Conservation (phyloP, 1,140 invertebrate species). For the Zaprionus africanus region DNA sequence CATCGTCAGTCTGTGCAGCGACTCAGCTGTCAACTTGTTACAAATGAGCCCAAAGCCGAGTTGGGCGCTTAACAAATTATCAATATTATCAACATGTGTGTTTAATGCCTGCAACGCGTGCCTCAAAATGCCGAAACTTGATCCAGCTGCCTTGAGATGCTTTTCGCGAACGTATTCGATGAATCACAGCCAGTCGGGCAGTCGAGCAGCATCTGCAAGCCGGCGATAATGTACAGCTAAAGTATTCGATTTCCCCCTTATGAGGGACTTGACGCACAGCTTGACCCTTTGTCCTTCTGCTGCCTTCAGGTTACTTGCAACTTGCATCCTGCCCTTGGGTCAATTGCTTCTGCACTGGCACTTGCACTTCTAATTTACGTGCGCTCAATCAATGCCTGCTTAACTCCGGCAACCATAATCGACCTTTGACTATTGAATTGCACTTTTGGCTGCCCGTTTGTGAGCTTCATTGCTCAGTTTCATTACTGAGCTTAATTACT, state of each 20-base stretch:
- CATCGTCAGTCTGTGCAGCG: conserved; percentile 10
- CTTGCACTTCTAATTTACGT: conserved; percentile 12
- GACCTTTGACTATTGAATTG: conserved; percentile 17
- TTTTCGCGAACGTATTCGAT: background rate
- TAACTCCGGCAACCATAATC: conserved; percentile 7
- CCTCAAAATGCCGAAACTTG: conserved; percentile 9
- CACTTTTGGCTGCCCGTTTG: background rate
- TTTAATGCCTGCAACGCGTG: conserved; percentile 25
- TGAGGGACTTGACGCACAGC: background rate
- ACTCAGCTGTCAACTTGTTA: conserved; percentile 23
- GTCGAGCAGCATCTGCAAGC: background rate
- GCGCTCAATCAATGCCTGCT: conserved; percentile 22
- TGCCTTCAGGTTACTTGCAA: background rate
- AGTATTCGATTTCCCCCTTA: background rate
- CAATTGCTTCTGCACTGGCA: background rate
- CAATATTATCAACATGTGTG: conserved; percentile 41
- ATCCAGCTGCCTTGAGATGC: conserved; percentile 8
- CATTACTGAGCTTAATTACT: background rate
- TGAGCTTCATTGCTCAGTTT: background rate
- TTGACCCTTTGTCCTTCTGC: conserved; percentile 14
- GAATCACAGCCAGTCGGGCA: background rate
- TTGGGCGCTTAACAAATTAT: conserved; percentile 32
- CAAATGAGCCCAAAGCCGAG: conserved; percentile 16
- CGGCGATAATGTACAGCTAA: background rate
- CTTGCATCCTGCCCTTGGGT: background rate